These are phyloP conservation scores for Zaprionus bogoriensis DNA, from an alignment of 2,888 invertebrate species.

Conservation along the genomic window DNA sequence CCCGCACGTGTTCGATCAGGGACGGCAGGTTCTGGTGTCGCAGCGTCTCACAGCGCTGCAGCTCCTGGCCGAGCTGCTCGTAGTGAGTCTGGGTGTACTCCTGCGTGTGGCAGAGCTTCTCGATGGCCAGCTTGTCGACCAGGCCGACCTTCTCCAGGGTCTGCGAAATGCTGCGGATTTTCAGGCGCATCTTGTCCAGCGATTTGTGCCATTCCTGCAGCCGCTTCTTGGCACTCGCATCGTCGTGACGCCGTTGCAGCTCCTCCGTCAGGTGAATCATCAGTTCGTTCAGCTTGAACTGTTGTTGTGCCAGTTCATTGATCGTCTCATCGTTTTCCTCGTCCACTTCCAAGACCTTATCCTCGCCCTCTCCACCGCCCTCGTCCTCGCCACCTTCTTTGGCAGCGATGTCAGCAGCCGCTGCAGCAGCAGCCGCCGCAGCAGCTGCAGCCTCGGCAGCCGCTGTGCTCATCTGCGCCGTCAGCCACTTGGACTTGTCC, in stretches of 20 bases:
- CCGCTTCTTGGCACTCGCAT: constrained; percentile 84
- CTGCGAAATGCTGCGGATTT: constrained; percentile 82
- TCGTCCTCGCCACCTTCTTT: background rate
- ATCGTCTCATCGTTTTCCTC: no score
- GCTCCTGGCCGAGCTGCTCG: constrained; percentile 85
- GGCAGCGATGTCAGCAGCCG: background rate
- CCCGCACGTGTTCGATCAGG: constrained; percentile 84
- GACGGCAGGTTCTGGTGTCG: constrained; percentile 89
- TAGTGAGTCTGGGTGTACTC: constrained; percentile 72
- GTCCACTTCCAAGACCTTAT: no score
- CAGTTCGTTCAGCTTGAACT: constrained; percentile 85
- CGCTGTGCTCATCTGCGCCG: background rate
- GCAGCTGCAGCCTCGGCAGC: background rate
- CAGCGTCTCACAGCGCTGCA: constrained; percentile 88
- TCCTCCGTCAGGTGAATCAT: constrained; percentile 85
- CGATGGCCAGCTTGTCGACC: constrained; percentile 6
- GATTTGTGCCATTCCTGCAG: constrained; percentile 85
- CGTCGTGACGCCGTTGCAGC: constrained; percentile 83
- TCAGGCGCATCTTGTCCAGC: constrained; percentile 86
- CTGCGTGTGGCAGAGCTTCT: constrained; percentile 35
- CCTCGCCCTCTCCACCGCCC: no score
- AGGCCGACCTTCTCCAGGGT: constrained; percentile 86
- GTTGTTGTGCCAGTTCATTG: constrained; percentile 79
- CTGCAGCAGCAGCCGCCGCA: background rate
- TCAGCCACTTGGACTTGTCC: constrained; percentile 20